Evolutionary conservation across 2,113 vertebrate genomes (phyloP).

Genomic region (Phylloscopus trochiloides): DNA sequence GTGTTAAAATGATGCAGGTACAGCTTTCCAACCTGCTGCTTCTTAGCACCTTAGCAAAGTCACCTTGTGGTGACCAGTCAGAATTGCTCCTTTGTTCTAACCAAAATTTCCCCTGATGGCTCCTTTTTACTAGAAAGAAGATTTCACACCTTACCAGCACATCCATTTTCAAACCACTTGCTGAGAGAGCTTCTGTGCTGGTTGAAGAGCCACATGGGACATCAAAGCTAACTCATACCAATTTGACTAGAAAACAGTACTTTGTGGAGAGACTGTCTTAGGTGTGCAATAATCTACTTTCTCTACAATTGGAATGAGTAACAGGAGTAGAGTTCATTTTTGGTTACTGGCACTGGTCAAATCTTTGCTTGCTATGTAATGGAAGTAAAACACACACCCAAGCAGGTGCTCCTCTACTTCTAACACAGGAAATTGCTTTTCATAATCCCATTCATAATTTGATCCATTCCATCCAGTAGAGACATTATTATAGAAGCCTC

Average conservation of each 20-base stretch:
- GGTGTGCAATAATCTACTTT: not conserved
- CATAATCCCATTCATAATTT: not conserved
- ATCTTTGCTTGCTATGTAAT: not conserved
- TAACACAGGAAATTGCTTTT: not conserved
- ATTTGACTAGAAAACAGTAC: not conserved
- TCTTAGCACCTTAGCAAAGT: not conserved
- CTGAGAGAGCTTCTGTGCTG: not conserved
- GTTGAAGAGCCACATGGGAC: not conserved
- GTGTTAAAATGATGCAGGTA: not conserved
- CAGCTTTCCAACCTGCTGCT: not conserved
- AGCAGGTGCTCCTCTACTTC: not conserved
- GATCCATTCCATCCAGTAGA: not conserved
- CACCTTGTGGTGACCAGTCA: not conserved
- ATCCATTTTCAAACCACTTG: not conserved
- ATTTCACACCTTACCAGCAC: not conserved
- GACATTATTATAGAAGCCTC: not conserved
- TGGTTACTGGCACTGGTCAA: not conserved
- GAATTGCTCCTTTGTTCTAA: not conserved
- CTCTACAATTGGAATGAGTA: not conserved
- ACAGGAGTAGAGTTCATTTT: not conserved
- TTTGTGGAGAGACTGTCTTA: not conserved
- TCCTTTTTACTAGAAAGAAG: not conserved
- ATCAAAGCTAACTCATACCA: not conserved
- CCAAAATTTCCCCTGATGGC: not conserved
- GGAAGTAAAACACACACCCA: not conserved